Conservation (phyloP, 2,113 vertebrate genomes). For the Leptosomus discolor region DNA sequence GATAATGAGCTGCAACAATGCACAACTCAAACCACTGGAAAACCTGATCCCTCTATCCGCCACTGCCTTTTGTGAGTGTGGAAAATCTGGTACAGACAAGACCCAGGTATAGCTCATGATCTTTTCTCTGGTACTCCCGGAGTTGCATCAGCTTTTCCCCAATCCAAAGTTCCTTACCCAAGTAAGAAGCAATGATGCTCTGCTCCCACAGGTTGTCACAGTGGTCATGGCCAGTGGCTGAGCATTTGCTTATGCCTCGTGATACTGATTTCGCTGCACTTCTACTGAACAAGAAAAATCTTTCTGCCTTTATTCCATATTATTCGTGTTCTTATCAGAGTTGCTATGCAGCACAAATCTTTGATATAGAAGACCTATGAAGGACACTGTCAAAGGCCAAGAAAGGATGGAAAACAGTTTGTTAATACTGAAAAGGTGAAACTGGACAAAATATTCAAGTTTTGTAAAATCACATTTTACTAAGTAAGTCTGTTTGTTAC, state of each 20-base stretch:
- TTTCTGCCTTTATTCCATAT: background rate
- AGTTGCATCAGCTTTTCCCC: background rate
- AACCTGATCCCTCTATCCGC: background rate
- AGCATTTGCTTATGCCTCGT: background rate
- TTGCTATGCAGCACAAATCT: background rate
- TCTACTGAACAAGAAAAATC: background rate
- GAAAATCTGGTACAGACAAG: background rate
- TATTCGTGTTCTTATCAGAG: background rate
- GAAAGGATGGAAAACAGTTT: background rate
- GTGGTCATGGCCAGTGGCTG: background rate
- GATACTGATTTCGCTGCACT: background rate
- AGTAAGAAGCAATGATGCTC: background rate
- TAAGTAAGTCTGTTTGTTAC: background rate
- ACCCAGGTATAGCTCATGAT: background rate
- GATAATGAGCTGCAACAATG: background rate
- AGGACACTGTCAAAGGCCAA: background rate
- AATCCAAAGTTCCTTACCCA: background rate
- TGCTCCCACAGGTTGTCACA: background rate
- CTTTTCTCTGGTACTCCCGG: background rate
- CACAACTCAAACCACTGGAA: background rate
- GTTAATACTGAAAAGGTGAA: background rate
- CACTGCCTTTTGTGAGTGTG: background rate
- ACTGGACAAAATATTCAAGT: background rate
- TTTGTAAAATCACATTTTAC: background rate
- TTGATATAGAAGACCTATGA: background rate